Base-by-base conservation (phyloP, 2,888 invertebrate genomes). In the Cantharis flavilabris region DNA sequence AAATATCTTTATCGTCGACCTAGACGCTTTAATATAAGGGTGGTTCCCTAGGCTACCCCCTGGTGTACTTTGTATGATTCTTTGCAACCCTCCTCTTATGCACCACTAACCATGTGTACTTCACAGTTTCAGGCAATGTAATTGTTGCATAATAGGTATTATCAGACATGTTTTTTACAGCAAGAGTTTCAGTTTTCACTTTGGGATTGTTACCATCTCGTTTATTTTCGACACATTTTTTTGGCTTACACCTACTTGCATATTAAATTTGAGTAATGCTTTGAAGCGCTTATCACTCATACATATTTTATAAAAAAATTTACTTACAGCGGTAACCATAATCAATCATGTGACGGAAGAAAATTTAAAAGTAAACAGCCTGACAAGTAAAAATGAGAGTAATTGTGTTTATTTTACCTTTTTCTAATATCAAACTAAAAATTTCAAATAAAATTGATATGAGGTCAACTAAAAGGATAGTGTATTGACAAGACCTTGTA, bases 31-130 rank as follows among this genome's bases (percentile, higher is more conserved):
- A 49, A 75, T 49, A 64, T 75, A 70, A 49, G 75, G 75, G 75
- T 75, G 70, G 64, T 16, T 71, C 75, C 75, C 75, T 75, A 75
- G 49, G 65, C 30, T 75, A 70, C 75, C 75, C 75, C 70, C 64
- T 16, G 71, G 75, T 64, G 75, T 70, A 70, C 75, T 65, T 49
- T 26, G 49, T 62, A 71, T 64, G 75, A 75, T 75, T 75, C 71
- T 71, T 64, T 33, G 65, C 75, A 63, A 75, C 70, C 71, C 75
- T 75, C 70, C 62, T 63, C 70, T 70, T 69, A 73, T 70, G 69
- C 73, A 73, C 69, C 20, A 10, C 73, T 73, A 73, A 73, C 73
- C 62, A 63, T 73, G 73, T 63, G 73, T 73, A 73, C 73, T 73
- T 73, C 63, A 69, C 62, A 70, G 73, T 73, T 73, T 62, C 70